Percentiles rank a stretch among this genome's conserved stretches.
phyloP scores from a whole-genome alignment of 2,888 invertebrate species.

The Patella ulyssiponensis region DNA sequence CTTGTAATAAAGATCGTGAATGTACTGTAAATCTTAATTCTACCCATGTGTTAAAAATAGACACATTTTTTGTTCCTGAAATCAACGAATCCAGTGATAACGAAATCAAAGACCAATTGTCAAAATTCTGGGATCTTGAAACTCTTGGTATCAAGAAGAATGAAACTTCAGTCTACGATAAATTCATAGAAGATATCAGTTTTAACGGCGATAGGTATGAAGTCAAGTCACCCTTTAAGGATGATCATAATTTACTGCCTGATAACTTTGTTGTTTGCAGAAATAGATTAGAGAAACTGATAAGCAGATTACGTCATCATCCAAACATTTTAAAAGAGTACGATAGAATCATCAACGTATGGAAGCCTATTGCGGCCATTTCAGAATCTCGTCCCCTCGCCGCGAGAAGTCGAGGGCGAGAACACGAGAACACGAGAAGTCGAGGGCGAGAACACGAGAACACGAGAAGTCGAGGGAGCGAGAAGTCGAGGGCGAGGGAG shows the following conservation, averaged over 20 bases:
- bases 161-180: not conserved
- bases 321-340: not conserved
- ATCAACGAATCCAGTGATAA: not conserved
- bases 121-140: not conserved
- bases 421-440: too few species aligned
- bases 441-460: too few species aligned
- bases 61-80: not conserved
- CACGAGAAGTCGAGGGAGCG: too few species aligned
- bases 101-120: not conserved
- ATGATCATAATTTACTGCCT: not conserved
- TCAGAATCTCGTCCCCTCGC: too few species aligned
- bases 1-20: not conserved
- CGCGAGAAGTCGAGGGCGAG: too few species aligned
- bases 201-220: not conserved
- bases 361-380: too few species aligned
- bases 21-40: not conserved
- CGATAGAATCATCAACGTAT: not conserved
- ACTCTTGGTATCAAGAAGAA: not conserved
- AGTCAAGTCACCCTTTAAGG: not conserved
- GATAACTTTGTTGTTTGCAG: not conserved
- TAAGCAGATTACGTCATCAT: not conserved
- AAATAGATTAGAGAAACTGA: not conserved
- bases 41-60: not conserved
- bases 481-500: too few species aligned
- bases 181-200: not conserved